These are phyloP conservation scores for Stegodyphus dumicola DNA, from an alignment of 1,140 invertebrate species.

Conservation along the genomic window DNA sequence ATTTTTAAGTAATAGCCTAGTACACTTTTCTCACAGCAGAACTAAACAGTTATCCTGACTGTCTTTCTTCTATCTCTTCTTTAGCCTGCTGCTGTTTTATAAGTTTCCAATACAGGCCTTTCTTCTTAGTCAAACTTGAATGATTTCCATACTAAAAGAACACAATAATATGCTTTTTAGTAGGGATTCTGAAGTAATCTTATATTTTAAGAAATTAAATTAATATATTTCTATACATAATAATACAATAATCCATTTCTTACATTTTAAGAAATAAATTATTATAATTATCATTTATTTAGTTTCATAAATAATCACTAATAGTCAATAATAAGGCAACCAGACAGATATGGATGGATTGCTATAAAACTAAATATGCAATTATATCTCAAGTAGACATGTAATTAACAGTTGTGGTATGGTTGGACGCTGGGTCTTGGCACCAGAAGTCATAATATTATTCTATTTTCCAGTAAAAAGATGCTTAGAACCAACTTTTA, in stretches of 20 bases:
- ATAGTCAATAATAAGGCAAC: not conserved
- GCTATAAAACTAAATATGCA: too few species aligned
- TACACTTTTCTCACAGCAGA: too few species aligned
- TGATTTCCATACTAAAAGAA: constrained; percentile 75
- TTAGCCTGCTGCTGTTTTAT: constrained; percentile 74
- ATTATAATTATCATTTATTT: not conserved
- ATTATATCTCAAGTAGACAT: too few species aligned
- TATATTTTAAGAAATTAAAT: not conserved
- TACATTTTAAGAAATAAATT: not conserved
- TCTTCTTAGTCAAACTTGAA: constrained; percentile 72
- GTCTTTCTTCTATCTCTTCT: constrained; percentile 25
- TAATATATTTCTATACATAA: not conserved
- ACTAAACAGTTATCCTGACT: not conserved
- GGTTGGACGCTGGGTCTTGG: too few species aligned
- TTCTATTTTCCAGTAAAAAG: too few species aligned
- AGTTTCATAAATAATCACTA: not conserved
- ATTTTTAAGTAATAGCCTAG: too few species aligned
- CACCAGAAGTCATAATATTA: too few species aligned
- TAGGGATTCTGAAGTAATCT: not conserved
- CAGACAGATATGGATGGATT: too few species aligned
- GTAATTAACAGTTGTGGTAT: too few species aligned
- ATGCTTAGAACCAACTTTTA: too few species aligned
- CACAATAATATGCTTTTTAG: not conserved
- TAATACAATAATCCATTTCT: not conserved
- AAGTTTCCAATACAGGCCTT: constrained; percentile 78